Percentiles rank a stretch among this genome's conserved stretches.
Conservation (phyloP, 2,797 vertebrate species). For the Danio kyathit region DNA sequence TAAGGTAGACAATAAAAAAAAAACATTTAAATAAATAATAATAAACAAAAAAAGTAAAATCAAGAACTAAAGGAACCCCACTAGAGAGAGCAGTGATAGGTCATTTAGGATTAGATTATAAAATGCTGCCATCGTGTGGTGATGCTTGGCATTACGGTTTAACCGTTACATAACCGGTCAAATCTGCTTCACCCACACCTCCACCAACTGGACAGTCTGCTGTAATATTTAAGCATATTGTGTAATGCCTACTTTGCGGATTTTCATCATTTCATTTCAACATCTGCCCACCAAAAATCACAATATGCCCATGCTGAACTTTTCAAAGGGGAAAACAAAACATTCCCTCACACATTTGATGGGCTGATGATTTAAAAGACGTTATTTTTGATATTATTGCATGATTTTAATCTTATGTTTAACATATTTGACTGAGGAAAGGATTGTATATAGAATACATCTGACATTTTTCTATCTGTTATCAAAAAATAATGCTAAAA, state of each 20-base stretch:
- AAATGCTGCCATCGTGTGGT: conserved; percentile 69
- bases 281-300: background rate
- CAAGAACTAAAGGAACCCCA: background rate
- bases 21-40: background rate
- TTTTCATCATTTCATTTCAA: background rate
- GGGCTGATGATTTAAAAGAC: background rate
- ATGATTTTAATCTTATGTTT: background rate
- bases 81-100: background rate
- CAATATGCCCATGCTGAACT: background rate
- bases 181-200: background rate
- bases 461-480: background rate
- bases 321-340: background rate
- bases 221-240: conserved; percentile 5
- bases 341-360: background rate
- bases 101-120: conserved; percentile 32
- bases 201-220: background rate
- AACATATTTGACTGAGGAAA: background rate
- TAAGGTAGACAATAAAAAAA: background rate
- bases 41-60: background rate
- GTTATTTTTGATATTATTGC: background rate
- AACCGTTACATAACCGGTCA: background rate
- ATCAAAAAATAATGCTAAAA: background rate
- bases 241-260: background rate
- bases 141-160: conserved; percentile 14
- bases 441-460: background rate